Conservation (phyloP, 1,140 invertebrate species). For the Atta cephalotes region DNA sequence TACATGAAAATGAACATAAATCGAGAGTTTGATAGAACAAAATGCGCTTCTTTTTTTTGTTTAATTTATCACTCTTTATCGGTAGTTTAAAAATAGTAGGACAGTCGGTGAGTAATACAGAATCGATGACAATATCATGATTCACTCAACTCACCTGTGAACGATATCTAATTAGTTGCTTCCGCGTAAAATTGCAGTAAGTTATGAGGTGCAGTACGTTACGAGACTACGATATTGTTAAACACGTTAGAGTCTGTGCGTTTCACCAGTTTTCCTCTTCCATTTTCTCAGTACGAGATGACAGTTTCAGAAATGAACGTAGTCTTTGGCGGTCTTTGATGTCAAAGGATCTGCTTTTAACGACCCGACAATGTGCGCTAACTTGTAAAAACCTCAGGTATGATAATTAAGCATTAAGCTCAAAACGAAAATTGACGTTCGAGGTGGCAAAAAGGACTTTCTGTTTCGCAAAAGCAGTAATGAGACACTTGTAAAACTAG, state of each 20-base stretch:
- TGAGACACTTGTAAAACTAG: neutral
- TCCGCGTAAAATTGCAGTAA: neutral
- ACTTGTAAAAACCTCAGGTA: constrained; percentile 25
- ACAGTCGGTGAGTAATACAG: constrained; percentile 25
- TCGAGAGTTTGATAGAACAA: neutral
- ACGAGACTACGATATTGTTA: constrained; percentile 19
- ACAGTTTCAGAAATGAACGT: neutral
- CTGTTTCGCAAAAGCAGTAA: neutral
- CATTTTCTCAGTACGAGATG: neutral
- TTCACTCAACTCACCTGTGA: constrained; percentile 31
- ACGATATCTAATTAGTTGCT: constrained; percentile 13
- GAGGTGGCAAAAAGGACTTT: neutral
- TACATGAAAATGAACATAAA: too few species aligned
- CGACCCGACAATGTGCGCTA: neutral
- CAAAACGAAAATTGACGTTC: constrained; percentile 4
- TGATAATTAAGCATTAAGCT: constrained; percentile 39
- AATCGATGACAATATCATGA: constrained; percentile 9
- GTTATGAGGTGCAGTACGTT: neutral
- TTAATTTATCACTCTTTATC: constrained; percentile 31
- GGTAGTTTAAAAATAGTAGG: constrained; percentile 27
- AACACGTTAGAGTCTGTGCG: neutral
- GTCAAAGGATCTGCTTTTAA: constrained; percentile 31
- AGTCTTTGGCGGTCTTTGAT: constrained; percentile 40
- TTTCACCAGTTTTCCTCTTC: neutral
- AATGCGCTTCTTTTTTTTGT: too few species aligned